Evolutionary conservation across 2,888 invertebrate genomes (phyloP), one percentile per base, ranked within the genome.

Genomic region (Pterostichus niger): DNA sequence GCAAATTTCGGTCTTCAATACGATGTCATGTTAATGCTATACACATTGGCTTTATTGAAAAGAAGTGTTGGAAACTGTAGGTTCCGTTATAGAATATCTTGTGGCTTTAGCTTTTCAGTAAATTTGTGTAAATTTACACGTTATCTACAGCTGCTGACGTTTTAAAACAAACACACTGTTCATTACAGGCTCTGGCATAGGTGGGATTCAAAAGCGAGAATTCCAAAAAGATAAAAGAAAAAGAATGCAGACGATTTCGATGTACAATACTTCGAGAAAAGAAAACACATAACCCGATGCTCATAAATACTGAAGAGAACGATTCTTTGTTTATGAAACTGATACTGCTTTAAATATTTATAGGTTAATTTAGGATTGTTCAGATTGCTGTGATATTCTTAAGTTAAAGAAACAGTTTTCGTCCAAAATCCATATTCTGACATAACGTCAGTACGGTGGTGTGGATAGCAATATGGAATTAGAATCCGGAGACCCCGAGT

Each of bases 111-210:
- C 49, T 61, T 33, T 61, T 61, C 61, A 61, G 61, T 61, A 56
- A 56, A 68, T 68, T 68, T 68, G 44, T 15, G 17, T 68, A 44
- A 40, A 68, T 44, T 68, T 68, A 68, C 68, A 13, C 4, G 9
- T 44, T 68, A 68, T 68, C 40, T 68, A 35, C 17, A 44, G 15
- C 15, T 17, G 68, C 7, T 68, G 40, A 68, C 44, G 15, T 17
- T 56, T 17, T 68, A 17, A 68, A 68, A 33, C 64, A 13, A 64
- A 64, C 10, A 52, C 10, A n/a, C 64, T 64, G 33, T 64, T 17
- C 68, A 40, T 68, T 68, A 44, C 10, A 13, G 68, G 40, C 6
- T 44, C 35, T 24, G 24, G 24, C 13, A 44, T 7, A 40, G 33
- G 11, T 61, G 24, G 31, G 24, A 24, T 49, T 2, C 15, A 6